A percentile compares a stretch with the other conserved stretches of the same genome.
These are phyloP conservation scores for Eucera pruinosa DNA, from an alignment of 2,888 invertebrate species.

Conservation along the genomic window DNA sequence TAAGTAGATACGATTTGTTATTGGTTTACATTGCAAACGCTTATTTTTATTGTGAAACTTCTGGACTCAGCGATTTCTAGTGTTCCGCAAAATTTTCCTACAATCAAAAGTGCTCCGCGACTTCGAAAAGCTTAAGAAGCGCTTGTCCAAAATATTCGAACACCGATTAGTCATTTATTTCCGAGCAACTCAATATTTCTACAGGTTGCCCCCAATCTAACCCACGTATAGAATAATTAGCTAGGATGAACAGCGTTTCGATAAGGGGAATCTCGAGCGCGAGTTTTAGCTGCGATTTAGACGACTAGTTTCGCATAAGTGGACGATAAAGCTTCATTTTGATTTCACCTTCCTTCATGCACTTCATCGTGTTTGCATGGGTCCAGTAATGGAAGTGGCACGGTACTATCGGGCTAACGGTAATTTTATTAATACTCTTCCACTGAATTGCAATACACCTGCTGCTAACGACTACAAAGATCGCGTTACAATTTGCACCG, in stretches of 20 bases:
- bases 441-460: conserved; percentile 54
- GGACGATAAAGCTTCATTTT: conserved; percentile 53
- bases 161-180: background rate
- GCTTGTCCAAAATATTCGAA: too few species aligned
- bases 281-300: conserved; percentile 54
- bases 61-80: too few species aligned
- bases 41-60: too few species aligned
- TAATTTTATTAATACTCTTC: conserved; percentile 62
- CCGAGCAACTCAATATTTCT: conserved; percentile 1
- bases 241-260: conserved; percentile 41
- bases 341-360: conserved; percentile 30
- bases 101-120: too few species aligned
- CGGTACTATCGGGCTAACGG: conserved; percentile 55
- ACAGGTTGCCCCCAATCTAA: conserved; percentile 11
- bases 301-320: conserved; percentile 56
- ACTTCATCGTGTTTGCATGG: conserved; percentile 5
- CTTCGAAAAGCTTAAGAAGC: too few species aligned
- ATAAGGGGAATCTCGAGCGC: conserved; percentile 48
- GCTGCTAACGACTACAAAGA: conserved; percentile 40
- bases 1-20: too few species aligned
- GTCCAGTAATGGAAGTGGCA: conserved; percentile 48
- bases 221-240: conserved; percentile 50
- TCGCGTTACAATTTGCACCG: conserved; percentile 50
- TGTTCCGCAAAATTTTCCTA: too few species aligned
- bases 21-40: too few species aligned